A percentile compares a stretch with the other conserved stretches of the same genome.
Evolutionary conservation across 2,888 invertebrate species (phyloP).

Genomic region (Caenorhabditis sp.): DNA sequence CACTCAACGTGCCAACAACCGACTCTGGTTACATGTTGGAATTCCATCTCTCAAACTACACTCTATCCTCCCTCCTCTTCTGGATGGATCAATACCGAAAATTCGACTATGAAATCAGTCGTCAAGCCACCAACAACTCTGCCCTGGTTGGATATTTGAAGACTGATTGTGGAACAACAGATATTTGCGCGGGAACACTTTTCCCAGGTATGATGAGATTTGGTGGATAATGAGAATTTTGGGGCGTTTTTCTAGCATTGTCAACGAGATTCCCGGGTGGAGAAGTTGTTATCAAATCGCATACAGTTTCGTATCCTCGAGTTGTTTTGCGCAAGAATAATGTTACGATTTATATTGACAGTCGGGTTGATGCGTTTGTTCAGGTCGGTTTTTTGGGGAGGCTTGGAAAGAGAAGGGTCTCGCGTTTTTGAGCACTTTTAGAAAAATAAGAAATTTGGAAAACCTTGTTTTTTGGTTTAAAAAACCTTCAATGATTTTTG

Average conservation of each 20-base stretch:
- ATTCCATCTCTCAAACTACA: constrained; percentile 68
- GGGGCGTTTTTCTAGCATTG: constrained; percentile 44
- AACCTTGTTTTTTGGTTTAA: too few species aligned
- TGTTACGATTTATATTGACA: constrained; percentile 62
- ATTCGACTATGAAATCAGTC: constrained; percentile 69
- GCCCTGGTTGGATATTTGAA: constrained; percentile 66
- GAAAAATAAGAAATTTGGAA: too few species aligned
- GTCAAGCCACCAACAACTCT: constrained; percentile 63
- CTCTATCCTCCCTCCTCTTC: constrained; percentile 64
- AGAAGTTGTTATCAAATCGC: constrained; percentile 66
- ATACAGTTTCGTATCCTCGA: constrained; percentile 65
- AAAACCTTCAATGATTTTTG: too few species aligned
- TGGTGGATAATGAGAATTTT: not conserved
- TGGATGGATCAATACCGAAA: constrained; percentile 71
- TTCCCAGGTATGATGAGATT: constrained; percentile 54
- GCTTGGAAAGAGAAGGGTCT: too few species aligned
- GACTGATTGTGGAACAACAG: constrained; percentile 65
- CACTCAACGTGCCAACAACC: constrained; percentile 44
- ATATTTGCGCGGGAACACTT: constrained; percentile 69
- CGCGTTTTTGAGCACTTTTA: too few species aligned
- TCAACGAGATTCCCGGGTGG: constrained; percentile 64
- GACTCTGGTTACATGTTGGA: constrained; percentile 65
- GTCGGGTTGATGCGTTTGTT: constrained; percentile 68
- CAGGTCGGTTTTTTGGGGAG: constrained; percentile 46
- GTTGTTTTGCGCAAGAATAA: constrained; percentile 63